A percentile compares a stretch with the other conserved stretches of the same genome.
phyloP scores from a whole-genome alignment of 2,888 invertebrate species.

The Chymomyza amoena region DNA sequence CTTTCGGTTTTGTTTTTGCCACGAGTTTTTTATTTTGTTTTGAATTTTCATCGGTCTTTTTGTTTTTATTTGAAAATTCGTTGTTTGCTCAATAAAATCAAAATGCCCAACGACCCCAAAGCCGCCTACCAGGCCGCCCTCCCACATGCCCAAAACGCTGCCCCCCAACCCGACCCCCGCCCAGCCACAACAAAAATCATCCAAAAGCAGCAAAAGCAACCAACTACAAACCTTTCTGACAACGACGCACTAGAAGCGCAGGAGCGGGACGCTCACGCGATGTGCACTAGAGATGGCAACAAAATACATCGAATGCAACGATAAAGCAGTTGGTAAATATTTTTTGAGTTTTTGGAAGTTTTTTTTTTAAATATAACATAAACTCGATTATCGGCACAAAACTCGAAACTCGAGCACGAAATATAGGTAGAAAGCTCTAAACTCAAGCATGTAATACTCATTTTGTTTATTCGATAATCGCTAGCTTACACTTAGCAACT shows the following conservation, averaged over 20 bases:
- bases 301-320: background rate
- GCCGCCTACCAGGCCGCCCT: constrained; percentile 15
- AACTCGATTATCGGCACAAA: no score
- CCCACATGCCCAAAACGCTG: background rate
- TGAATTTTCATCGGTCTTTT: constrained; percentile 64
- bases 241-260: constrained; percentile 18
- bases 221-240: constrained; percentile 30
- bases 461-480: no score
- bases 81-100: constrained; percentile 78
- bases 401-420: no score
- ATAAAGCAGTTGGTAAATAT: no score
- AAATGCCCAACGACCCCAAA: constrained; percentile 54
- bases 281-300: background rate
- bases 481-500: no score
- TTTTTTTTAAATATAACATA: no score
- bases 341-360: no score
- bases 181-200: constrained; percentile 4
- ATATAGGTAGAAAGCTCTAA: no score
- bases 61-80: constrained; percentile 74
- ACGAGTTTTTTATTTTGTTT: constrained; percentile 48
- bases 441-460: no score
- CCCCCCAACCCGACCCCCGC: constrained; percentile 17
- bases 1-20: background rate
- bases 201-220: constrained; percentile 31
- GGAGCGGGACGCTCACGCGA: no score